These are phyloP conservation scores for Aricia agestis DNA, from an alignment of 1,140 invertebrate genomes.

Conservation along the genomic window DNA sequence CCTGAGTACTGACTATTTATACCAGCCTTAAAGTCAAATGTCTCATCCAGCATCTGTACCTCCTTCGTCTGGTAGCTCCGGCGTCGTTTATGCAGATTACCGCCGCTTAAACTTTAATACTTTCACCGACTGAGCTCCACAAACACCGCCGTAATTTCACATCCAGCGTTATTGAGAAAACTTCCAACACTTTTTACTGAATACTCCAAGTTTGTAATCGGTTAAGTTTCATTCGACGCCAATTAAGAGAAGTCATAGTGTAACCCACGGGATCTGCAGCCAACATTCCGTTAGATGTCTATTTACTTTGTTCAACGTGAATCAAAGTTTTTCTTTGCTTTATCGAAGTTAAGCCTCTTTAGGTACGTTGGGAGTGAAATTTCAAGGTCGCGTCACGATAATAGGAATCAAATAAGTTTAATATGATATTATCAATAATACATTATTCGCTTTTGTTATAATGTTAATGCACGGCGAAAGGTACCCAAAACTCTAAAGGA, in stretches of 20 bases:
- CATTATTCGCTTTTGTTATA: too few species aligned
- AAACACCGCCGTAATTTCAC: conserved; percentile 23
- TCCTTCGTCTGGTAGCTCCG: conserved; percentile 27
- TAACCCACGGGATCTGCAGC: neutral
- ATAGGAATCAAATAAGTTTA: too few species aligned
- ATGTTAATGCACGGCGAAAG: too few species aligned
- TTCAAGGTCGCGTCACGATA: too few species aligned
- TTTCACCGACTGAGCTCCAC: conserved; percentile 8
- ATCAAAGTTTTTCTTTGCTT: too few species aligned
- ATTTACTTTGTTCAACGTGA: too few species aligned
- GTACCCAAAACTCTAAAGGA: too few species aligned
- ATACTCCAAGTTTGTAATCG: conserved; percentile 8
- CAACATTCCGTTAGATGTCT: too few species aligned
- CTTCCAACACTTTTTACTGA: neutral
- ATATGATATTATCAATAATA: too few species aligned
- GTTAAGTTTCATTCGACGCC: neutral
- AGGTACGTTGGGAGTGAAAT: too few species aligned
- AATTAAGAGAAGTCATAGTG: neutral
- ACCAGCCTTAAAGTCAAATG: neutral
- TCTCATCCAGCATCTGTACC: conserved; percentile 9
- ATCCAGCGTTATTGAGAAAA: conserved; percentile 7
- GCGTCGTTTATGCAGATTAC: conserved; percentile 43
- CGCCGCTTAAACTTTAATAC: conserved; percentile 22
- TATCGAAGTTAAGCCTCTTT: too few species aligned
- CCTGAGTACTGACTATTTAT: too few species aligned